Conservation (phyloP, 2,888 invertebrate genomes). For the Cosmopolites sordidus region DNA sequence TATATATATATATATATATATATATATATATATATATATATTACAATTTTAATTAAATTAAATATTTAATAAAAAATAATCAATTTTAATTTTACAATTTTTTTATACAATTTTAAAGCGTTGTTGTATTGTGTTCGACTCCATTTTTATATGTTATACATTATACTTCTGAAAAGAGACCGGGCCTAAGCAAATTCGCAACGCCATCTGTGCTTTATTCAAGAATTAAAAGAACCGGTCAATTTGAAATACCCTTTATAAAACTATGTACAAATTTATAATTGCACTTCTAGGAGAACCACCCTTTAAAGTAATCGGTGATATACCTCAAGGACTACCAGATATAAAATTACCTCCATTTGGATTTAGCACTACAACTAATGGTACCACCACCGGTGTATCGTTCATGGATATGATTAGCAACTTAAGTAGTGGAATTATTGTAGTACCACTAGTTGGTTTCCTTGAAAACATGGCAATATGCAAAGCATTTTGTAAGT, state of each 20-base stretch:
- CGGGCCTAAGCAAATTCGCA: too few species aligned
- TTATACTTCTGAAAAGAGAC: too few species aligned
- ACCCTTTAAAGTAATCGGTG: constrained; percentile 63
- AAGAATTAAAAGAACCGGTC: too few species aligned
- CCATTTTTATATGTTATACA: too few species aligned
- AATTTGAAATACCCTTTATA: too few species aligned
- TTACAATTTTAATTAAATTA: too few species aligned
- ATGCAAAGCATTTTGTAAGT: constrained; percentile 85
- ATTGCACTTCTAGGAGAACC: constrained; percentile 16
- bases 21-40: too few species aligned
- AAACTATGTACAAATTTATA: background rate
- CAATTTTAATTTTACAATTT: background rate
- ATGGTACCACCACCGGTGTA: constrained; percentile 44
- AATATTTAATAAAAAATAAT: too few species aligned
- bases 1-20: background rate
- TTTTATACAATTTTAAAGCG: too few species aligned
- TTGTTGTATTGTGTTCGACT: too few species aligned
- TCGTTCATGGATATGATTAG: constrained; percentile 69
- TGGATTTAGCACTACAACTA: constrained; percentile 53
- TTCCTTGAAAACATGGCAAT: constrained; percentile 89
- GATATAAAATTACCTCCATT: constrained; percentile 63
- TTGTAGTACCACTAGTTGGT: constrained; percentile 82
- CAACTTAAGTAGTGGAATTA: constrained; percentile 77
- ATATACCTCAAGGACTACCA: constrained; percentile 74
- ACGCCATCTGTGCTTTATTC: too few species aligned